phyloP scores from a whole-genome alignment of 2,797 vertebrate genomes.

The Fringilla coelebs region DNA sequence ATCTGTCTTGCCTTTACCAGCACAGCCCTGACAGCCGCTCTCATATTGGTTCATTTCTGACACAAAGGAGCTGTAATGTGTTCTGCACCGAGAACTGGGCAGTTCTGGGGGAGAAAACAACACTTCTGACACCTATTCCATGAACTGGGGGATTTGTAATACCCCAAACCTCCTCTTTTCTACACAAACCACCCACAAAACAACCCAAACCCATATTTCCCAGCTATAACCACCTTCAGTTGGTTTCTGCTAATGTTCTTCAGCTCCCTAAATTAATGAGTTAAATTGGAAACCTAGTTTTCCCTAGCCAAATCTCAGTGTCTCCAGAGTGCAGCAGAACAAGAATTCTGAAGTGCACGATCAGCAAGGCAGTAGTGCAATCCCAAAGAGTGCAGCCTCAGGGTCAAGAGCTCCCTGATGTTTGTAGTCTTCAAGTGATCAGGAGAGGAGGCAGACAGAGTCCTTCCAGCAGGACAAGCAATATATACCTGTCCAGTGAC shows the following conservation, averaged over 20 bases:
- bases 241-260: not conserved
- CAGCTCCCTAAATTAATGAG: not conserved
- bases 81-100: not conserved
- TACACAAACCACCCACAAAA: not conserved
- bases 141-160: not conserved
- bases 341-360: not conserved
- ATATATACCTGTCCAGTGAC: too few species aligned
- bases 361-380: not conserved
- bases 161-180: not conserved
- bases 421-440: rapidly evolving
- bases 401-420: rapidly evolving
- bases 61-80: slow-evolving; percentile 66
- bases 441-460: not conserved
- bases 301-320: not conserved
- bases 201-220: not conserved
- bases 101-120: not conserved
- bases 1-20: slow-evolving; percentile 81
- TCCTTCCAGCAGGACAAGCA: not conserved
- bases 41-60: slow-evolving; percentile 68
- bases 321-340: not conserved
- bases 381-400: not conserved
- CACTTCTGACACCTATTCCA: not conserved
- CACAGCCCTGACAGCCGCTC: slow-evolving; percentile 66
- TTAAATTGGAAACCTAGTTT: not conserved
- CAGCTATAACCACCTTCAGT: not conserved